Evolutionary conservation across 2,797 vertebrate species (phyloP).

Genomic region (Nasua narica): DNA sequence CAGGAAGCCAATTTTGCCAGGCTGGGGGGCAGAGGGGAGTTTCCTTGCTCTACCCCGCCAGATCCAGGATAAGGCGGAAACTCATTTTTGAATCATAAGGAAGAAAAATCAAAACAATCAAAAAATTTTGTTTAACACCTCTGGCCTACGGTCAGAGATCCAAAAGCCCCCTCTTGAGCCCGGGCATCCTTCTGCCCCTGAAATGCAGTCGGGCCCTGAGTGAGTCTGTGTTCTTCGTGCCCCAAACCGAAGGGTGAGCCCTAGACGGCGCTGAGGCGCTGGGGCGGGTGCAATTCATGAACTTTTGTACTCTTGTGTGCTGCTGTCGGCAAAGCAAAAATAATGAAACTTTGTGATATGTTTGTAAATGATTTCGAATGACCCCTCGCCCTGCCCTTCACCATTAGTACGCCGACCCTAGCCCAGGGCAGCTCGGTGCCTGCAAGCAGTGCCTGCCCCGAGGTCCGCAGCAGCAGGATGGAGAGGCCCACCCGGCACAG

Average conservation of each 20-base stretch:
- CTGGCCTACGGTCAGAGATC: not conserved
- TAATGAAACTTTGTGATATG: slow-evolving; percentile 95
- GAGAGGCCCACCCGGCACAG: slow-evolving; percentile 41
- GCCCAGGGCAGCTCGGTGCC: slow-evolving; percentile 79
- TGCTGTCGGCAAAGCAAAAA: slow-evolving; percentile 91
- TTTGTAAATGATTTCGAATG: slow-evolving; percentile 95
- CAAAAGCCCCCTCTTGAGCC: not conserved
- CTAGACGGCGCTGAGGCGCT: slow-evolving; percentile 79
- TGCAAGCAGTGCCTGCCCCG: slow-evolving; percentile 65
- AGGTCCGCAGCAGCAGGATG: slow-evolving; percentile 60
- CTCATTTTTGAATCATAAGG: slow-evolving; percentile 33
- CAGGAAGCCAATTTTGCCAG: not conserved
- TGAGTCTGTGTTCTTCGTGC: slow-evolving; percentile 57
- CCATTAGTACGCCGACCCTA: slow-evolving; percentile 84
- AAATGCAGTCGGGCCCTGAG: not conserved
- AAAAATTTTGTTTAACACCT: not conserved
- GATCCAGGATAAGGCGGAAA: slow-evolving; percentile 7
- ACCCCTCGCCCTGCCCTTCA: slow-evolving; percentile 91
- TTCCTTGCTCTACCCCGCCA: not conserved
- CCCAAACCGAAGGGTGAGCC: slow-evolving; percentile 74
- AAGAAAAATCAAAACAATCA: slow-evolving; percentile 17
- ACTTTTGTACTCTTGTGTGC: slow-evolving; percentile 92
- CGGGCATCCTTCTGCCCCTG: slow-evolving; percentile 72
- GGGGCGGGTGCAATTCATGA: slow-evolving; percentile 87
- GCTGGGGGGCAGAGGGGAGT: not conserved